A percentile compares a stretch with the other conserved stretches of the same genome.
These are phyloP conservation scores for Nomada goodeniana DNA, from an alignment of 2,888 invertebrate genomes.

Conservation along the genomic window DNA sequence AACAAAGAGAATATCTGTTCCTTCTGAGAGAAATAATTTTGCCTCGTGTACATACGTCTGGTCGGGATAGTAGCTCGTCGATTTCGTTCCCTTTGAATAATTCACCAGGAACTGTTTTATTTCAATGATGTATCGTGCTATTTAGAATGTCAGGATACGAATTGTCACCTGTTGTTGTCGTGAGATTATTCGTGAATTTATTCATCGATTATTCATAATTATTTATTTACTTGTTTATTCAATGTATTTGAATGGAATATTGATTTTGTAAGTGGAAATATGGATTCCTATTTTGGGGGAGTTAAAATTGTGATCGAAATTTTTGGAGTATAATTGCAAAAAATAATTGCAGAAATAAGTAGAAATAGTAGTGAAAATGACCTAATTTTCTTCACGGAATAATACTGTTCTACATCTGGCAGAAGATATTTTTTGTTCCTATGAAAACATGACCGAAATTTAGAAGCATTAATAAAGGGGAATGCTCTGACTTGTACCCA, in stretches of 20 bases:
- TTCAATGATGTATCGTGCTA: conserved; percentile 7
- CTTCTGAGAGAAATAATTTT: conserved; percentile 50
- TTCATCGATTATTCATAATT: background rate
- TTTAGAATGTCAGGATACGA: conserved; percentile 16
- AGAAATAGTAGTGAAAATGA: background rate
- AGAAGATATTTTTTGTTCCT: background rate
- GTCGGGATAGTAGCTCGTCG: background rate
- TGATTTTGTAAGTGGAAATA: too few species aligned
- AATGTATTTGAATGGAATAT: too few species aligned
- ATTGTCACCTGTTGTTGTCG: background rate
- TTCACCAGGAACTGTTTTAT: conserved; percentile 39
- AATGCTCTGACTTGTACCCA: conserved; percentile 1
- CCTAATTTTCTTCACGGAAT: background rate
- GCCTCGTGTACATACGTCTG: conserved; percentile 22
- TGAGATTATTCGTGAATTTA: conserved; percentile 4
- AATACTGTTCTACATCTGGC: background rate
- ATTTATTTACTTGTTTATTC: background rate
- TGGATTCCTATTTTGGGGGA: too few species aligned
- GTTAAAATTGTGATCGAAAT: too few species aligned
- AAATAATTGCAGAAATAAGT: too few species aligned
- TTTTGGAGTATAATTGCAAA: too few species aligned
- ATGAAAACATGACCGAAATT: conserved; percentile 28
- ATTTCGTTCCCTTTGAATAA: conserved; percentile 45
- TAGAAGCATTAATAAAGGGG: background rate
- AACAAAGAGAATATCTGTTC: conserved; percentile 26